Evolutionary conservation across 2,888 invertebrate genomes (phyloP), one percentile per base, ranked within the genome.

Genomic region (Hermodice carunculata): DNA sequence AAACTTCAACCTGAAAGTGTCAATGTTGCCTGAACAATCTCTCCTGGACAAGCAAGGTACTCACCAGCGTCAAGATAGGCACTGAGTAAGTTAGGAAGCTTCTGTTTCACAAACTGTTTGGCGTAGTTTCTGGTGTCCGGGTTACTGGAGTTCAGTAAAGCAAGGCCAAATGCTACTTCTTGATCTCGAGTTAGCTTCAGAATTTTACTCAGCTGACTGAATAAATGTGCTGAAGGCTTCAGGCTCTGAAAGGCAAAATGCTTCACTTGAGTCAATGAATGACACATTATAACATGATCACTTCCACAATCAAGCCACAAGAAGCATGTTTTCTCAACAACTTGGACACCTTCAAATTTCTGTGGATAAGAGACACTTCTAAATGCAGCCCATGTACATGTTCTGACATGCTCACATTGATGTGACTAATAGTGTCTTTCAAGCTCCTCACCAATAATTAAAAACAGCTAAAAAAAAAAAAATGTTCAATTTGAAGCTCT

Each of bases 161-260:
- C 93, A 80, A 97, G 89, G 64, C 94, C 94, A 87, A 96, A 92
- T 56, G 94, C 92, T 81, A 96, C 93, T 89, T 97, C 96, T 88
- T 96, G 94, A 51, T 95, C 92, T 78, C 93, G 91, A 68, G 92
- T 92, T 81, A 96, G 90, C 85, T 93, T 93, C 81, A 96, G 90
- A 81, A 93, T 90, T 89, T 94, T 93, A 87, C 93, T 92, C 79
- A 97, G 89, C 84, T 94, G 93, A 81, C 90, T 89, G 85, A 96
- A 91, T 85, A 96, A 90, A 85, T 93, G 92, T 77, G 91, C 89
- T 77, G 93, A 90, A 76, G 94, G 91, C 87, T 92, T 92, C 78
- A 94, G 88, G 80, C 90, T 91, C 95, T 95, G 89, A 75, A 87
- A 26, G 11, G 8, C 8, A 49, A 8, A 49, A 37, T 11, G 11